Evolutionary conservation across 2,797 vertebrate genomes (phyloP), one percentile per base, ranked within the genome.

Genomic region (Kryptopterus vitreolus): DNA sequence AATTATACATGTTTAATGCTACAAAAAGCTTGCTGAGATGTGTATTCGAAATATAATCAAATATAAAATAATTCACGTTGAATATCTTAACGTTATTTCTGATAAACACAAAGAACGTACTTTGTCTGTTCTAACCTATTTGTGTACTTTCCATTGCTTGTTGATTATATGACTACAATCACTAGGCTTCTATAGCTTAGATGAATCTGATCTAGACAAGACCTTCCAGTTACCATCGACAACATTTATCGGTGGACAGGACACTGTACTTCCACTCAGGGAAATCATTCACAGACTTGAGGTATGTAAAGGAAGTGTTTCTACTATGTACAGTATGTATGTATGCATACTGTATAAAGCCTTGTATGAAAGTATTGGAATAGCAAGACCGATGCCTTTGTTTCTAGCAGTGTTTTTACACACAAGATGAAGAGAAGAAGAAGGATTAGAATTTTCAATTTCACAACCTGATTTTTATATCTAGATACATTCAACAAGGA

Each of bases 261-360:
- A 98, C 83, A 94, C 93, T 0, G 95, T 93, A 0, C 93, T 98
- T 80, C 96, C 96, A 0, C 94, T 98, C 38, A 92, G 95, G n/a
- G 97, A 99, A 88, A 98, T 99, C 91, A 98, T 99, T 83, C 95
- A 94, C 3, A 92, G 97, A 1, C 92, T 98, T 84, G 96, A 99
- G 96, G 97, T 98, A 48, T 8, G 46, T 50, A 16, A 48, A 48
- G 4, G 20, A 22, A 48, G 43, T n/a, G 46, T 46, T 26, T 29
- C 15, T 70, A 18, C 43, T 69, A 48, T 26, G 38, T 48, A 7
- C 50, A 18, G n/a, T 69, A 48, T 26, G 38, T 48, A 7, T 46
- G n/a, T 6, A 46, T 46, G 13, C 8, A 16, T 22, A n/a, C n/a
- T n/a, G n/a, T n/a, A 38, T 22, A 13, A 4, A 12, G 33, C n/a